Conservation (phyloP, 2,888 invertebrate species). For the Drosophila subsilvestris region DNA sequence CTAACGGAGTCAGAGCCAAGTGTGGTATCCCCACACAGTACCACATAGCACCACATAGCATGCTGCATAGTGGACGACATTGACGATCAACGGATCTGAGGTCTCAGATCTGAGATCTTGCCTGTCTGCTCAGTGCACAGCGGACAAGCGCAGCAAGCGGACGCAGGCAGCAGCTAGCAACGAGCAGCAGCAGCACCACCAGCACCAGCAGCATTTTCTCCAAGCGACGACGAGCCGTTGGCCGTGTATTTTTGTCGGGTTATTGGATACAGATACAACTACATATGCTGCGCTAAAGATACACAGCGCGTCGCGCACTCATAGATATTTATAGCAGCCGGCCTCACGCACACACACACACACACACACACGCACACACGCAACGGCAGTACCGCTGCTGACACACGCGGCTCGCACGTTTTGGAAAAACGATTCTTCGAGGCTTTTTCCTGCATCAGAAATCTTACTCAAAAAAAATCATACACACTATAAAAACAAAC, state of each 20-base stretch:
- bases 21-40: conserved; percentile 42
- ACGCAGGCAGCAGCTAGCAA: conserved; percentile 55
- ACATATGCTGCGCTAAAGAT: conserved; percentile 20
- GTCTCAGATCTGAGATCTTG: conserved; percentile 25
- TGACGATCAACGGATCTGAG: conserved; percentile 55
- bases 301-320: conserved; percentile 59
- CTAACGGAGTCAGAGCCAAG: conserved; percentile 82
- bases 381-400: conserved; percentile 47
- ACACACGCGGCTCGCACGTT: conserved; percentile 78
- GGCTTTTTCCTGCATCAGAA: conserved; percentile 51
- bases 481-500: conserved; percentile 3
- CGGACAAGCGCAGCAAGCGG: conserved; percentile 78
- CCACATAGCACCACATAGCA: conserved; percentile 1
- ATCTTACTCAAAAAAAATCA: conserved; percentile 3
- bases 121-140: conserved; percentile 74
- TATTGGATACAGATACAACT: conserved; percentile 67
- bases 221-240: conserved; percentile 44
- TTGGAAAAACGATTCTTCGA: conserved; percentile 57
- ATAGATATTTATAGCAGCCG: conserved; percentile 77
- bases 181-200: neutral
- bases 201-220: conserved; percentile 51
- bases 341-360: conserved; percentile 53
- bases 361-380: conserved; percentile 11
- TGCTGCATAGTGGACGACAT: conserved; percentile 50
- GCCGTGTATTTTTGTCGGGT: conserved; percentile 70